These are phyloP conservation scores for Troglohyphantes excavatus DNA, from an alignment of 2,888 invertebrate genomes.

Conservation along the genomic window DNA sequence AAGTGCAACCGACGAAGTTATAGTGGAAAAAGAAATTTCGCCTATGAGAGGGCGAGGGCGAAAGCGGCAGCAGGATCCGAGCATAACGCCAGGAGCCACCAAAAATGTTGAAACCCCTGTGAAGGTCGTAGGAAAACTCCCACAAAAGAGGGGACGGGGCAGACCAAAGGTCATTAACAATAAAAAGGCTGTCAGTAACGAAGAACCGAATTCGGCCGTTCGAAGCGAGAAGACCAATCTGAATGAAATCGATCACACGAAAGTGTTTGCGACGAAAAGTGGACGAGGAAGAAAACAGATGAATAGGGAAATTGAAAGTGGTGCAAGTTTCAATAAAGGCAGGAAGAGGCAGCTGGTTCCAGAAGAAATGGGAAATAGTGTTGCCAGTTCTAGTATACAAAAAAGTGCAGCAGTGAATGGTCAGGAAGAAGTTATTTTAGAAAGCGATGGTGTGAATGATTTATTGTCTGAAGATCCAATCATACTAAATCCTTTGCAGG, in stretches of 20 bases:
- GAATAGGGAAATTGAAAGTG: neutral
- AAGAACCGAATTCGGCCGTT: neutral
- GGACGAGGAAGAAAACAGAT: conserved; percentile 6
- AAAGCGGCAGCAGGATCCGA: neutral
- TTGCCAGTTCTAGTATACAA: neutral
- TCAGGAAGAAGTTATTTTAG: neutral
- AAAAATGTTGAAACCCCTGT: neutral
- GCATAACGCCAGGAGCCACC: neutral
- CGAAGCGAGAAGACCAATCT: neutral
- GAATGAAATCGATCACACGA: neutral
- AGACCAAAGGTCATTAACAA: neutral
- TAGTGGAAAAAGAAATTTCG: neutral
- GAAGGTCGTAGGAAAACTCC: neutral
- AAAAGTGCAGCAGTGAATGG: neutral
- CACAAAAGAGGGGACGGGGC: neutral
- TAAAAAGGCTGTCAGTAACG: neutral
- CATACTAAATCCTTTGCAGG: conserved; percentile 35
- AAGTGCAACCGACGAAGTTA: neutral
- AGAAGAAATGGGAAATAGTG: neutral
- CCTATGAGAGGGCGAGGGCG: neutral
- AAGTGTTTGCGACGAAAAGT: neutral
- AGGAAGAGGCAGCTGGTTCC: neutral
- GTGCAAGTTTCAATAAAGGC: no score
- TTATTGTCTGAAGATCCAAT: neutral
- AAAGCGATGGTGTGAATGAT: neutral